Conservation (phyloP, 2,113 vertebrate species). For the Chamaetylas fuelleborni region DNA sequence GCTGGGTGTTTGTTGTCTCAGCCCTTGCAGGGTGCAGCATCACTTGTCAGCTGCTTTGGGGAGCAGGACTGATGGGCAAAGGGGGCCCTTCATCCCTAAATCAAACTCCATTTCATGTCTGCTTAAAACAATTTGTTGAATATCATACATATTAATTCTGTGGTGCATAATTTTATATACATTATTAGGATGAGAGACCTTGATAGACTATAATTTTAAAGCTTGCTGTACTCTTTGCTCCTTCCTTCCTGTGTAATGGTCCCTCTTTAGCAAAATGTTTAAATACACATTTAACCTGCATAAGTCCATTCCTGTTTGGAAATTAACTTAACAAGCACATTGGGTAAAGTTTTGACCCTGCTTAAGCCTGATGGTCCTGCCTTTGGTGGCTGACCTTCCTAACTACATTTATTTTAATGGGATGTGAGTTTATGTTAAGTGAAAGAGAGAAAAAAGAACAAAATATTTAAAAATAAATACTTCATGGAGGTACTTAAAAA, state of each 20-base stretch:
- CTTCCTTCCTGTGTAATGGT: background rate
- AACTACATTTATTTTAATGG: background rate
- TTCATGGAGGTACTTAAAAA: background rate
- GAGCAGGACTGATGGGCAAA: background rate
- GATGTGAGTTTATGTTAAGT: background rate
- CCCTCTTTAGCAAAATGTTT: background rate
- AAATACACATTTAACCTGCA: background rate
- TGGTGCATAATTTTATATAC: background rate
- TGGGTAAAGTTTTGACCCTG: background rate
- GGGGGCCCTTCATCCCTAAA: background rate
- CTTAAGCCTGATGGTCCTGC: background rate
- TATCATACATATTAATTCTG: background rate
- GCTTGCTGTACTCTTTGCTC: background rate
- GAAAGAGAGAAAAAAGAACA: background rate
- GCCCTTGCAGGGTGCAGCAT: background rate
- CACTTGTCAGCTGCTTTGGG: background rate
- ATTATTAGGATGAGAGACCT: background rate
- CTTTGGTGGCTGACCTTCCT: background rate
- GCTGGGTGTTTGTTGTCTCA: background rate
- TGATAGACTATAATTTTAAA: background rate
- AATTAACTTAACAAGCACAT: background rate
- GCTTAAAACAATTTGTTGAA: background rate
- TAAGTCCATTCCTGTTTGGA: background rate
- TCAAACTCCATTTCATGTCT: background rate
- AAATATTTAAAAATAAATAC: background rate